These are phyloP conservation scores for Prolemur simus DNA, from an alignment of 2,113 vertebrate genomes.

Conservation along the genomic window DNA sequence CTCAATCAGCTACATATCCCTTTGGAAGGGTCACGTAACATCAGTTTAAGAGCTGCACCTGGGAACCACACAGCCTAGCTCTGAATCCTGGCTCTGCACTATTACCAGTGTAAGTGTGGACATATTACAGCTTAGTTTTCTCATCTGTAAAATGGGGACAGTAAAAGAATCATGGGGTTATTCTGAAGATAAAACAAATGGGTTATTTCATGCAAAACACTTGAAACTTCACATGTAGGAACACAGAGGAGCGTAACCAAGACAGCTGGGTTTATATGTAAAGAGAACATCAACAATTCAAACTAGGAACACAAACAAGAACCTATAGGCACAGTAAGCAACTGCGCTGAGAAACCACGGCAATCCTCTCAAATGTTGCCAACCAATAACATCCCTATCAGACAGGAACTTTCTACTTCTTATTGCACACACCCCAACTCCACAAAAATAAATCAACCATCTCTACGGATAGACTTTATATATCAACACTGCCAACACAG, in stretches of 20 bases:
- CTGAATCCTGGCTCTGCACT: background rate
- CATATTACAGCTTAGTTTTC: accelerated
- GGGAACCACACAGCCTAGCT: accelerated
- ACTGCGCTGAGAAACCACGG: background rate
- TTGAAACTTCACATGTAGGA: background rate
- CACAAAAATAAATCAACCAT: background rate
- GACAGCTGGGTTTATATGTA: background rate
- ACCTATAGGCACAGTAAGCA: accelerated
- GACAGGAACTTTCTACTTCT: background rate
- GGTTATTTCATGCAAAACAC: background rate
- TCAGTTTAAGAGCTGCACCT: background rate
- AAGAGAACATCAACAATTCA: background rate
- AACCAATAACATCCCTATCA: no score
- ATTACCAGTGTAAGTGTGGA: background rate
- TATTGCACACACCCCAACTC: no score
- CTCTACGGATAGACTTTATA: background rate
- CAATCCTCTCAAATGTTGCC: background rate
- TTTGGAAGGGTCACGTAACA: background rate
- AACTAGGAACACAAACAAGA: background rate
- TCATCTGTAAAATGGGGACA: background rate
- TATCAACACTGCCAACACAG: background rate
- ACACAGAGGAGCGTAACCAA: background rate
- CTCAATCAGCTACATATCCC: background rate
- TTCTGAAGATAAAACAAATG: accelerated
- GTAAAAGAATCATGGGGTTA: background rate